Evolutionary conservation across 1,140 invertebrate species (phyloP).

Genomic region (Tenebrio molitor): DNA sequence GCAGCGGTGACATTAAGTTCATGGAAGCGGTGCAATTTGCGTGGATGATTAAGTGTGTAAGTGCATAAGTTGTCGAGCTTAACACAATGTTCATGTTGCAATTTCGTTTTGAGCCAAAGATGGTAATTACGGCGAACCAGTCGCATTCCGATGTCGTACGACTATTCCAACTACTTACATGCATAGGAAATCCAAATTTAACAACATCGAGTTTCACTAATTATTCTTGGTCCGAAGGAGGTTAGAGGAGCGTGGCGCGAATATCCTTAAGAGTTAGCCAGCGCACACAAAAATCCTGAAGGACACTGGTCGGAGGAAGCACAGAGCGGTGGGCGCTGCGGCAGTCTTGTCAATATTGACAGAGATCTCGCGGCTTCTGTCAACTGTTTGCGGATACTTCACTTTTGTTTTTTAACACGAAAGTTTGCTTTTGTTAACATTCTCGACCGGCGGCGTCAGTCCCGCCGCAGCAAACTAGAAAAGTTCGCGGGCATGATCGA

Average conservation of each 20-base stretch:
- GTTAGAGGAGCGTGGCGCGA: slow-evolving; percentile 20
- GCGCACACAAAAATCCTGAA: neutral
- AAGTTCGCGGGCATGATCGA: slow-evolving; percentile 34
- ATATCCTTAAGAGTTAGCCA: slow-evolving; percentile 14
- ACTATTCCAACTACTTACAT: slow-evolving; percentile 42
- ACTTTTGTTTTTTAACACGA: slow-evolving; percentile 16
- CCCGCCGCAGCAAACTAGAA: slow-evolving; percentile 20
- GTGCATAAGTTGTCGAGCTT: slow-evolving; percentile 29
- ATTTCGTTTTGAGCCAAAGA: slow-evolving; percentile 39
- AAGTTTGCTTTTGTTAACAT: slow-evolving; percentile 23
- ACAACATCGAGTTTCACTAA: slow-evolving; percentile 46
- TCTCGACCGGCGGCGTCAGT: too few relatives aligned
- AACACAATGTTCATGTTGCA: slow-evolving; percentile 13
- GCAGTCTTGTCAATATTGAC: slow-evolving; percentile 45
- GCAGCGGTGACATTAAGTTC: neutral
- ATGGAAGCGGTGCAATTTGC: neutral
- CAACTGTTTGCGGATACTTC: slow-evolving; percentile 41
- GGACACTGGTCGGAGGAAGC: neutral
- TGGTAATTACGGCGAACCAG: slow-evolving; percentile 39
- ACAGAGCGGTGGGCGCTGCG: neutral
- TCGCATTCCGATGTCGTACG: slow-evolving; percentile 37
- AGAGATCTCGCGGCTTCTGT: slow-evolving; percentile 36
- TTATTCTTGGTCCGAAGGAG: slow-evolving; percentile 23
- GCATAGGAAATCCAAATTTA: slow-evolving; percentile 46
- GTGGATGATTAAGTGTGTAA: neutral